Percentiles rank a stretch among this genome's conserved stretches.
These are phyloP conservation scores for Horisme vitalbata DNA, from an alignment of 2,888 invertebrate species.

Conservation along the genomic window DNA sequence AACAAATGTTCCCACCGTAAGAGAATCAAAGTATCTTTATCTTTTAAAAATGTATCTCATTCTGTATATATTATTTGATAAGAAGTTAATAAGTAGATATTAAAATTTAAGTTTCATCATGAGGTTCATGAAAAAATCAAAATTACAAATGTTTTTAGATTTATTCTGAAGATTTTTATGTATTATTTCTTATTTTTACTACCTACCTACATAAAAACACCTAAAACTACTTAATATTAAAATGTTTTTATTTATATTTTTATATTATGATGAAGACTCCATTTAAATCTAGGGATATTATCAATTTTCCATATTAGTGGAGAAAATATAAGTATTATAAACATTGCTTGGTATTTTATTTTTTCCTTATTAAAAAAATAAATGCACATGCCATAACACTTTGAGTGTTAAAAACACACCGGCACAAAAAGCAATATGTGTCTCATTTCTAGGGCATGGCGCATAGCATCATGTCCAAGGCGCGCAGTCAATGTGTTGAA, in stretches of 20 bases:
- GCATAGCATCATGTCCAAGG: too few relatives aligned
- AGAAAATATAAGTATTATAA: conserved; percentile 67
- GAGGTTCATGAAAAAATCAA: background rate
- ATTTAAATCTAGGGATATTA: conserved; percentile 55
- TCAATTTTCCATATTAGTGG: conserved; percentile 59
- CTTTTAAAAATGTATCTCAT: conserved; percentile 55
- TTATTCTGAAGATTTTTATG: too few relatives aligned
- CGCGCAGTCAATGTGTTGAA: too few relatives aligned
- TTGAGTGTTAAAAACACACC: too few relatives aligned
- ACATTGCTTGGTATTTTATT: conserved; percentile 49
- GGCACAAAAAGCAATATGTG: too few relatives aligned
- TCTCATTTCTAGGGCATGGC: too few relatives aligned
- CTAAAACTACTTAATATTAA: conserved; percentile 37
- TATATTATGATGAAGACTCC: conserved; percentile 59
- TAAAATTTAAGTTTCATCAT: conserved; percentile 32
- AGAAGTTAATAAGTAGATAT: conserved; percentile 48
- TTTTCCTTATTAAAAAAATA: conserved; percentile 5
- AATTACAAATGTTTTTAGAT: conserved; percentile 8
- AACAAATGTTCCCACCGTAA: conserved; percentile 78
- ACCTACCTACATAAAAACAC: too few relatives aligned
- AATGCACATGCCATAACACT: conserved; percentile 13
- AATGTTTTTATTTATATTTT: conserved; percentile 55
- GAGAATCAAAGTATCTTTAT: conserved; percentile 70
- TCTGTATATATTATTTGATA: conserved; percentile 59
- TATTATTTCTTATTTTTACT: too few relatives aligned